Evolutionary conservation across 2,113 vertebrate genomes (phyloP).

Genomic region (Chionis minor): DNA sequence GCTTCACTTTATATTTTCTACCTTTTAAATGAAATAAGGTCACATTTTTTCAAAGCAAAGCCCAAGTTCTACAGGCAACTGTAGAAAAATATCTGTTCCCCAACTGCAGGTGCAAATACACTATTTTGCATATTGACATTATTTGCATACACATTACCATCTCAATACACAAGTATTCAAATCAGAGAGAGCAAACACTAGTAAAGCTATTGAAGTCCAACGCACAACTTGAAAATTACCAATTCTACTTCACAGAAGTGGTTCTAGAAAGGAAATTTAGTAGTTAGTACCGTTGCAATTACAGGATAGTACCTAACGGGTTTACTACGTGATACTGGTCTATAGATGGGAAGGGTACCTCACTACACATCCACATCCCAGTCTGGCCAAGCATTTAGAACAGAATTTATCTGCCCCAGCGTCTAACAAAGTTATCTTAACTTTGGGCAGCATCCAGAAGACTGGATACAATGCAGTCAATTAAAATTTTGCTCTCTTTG

Average conservation of each 20-base stretch:
- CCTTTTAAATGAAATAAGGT: neutral
- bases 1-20: neutral
- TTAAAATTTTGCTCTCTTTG: neutral
- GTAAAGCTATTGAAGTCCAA: neutral
- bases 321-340: neutral
- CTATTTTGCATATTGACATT: neutral
- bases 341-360: neutral
- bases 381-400: neutral
- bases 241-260: neutral
- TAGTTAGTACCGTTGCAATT: too few relatives aligned
- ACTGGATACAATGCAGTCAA: neutral
- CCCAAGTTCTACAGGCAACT: neutral
- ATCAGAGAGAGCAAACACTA: neutral
- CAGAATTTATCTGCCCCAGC: neutral
- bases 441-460: neutral
- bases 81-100: neutral
- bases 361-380: accelerated
- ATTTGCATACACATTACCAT: neutral
- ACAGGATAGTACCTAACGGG: neutral
- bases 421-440: neutral
- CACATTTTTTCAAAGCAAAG: neutral
- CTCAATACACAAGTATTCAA: neutral
- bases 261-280: neutral
- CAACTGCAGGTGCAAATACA: neutral
- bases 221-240: neutral